Conservation (phyloP, 2,113 vertebrate genomes). For the Piaya cayana region DNA sequence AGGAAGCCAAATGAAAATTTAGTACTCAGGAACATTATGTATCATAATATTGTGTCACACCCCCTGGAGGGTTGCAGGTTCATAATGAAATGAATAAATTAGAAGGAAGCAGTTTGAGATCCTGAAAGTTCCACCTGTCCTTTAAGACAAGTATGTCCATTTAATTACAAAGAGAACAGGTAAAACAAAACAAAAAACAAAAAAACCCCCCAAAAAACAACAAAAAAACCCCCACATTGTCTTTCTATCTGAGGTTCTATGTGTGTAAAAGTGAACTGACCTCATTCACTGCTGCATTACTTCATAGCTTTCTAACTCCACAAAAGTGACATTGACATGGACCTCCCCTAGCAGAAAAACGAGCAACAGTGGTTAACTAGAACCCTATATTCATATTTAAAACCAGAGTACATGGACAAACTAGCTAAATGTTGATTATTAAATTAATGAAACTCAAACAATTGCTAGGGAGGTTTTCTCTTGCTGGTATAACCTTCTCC, state of each 20-base stretch:
- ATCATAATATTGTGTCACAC: slow-evolving; percentile 26
- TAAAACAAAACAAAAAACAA: background rate
- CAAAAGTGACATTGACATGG: background rate
- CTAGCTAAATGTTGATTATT: background rate
- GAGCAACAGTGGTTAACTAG: background rate
- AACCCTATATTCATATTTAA: background rate
- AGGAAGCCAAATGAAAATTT: slow-evolving; percentile 10
- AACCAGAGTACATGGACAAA: background rate
- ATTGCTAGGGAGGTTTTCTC: background rate
- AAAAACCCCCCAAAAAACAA: too few relatives aligned
- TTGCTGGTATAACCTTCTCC: background rate
- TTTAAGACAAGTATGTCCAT: slow-evolving; percentile 25
- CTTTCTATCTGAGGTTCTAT: background rate
- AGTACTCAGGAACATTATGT: background rate
- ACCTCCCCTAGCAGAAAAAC: background rate
- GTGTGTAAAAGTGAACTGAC: background rate
- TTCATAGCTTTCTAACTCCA: background rate
- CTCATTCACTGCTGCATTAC: background rate
- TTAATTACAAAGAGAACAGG: slow-evolving; percentile 7
- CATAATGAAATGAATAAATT: slow-evolving; percentile 61
- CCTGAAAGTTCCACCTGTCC: slow-evolving; percentile 20
- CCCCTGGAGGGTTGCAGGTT: slow-evolving; percentile 17
- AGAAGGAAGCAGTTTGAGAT: slow-evolving; percentile 9
- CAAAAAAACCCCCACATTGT: too few relatives aligned
- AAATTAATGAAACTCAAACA: background rate